Evolutionary conservation across 2,797 vertebrate genomes (phyloP), one percentile per base, ranked within the genome.

Genomic region (Salarias fasciatus): DNA sequence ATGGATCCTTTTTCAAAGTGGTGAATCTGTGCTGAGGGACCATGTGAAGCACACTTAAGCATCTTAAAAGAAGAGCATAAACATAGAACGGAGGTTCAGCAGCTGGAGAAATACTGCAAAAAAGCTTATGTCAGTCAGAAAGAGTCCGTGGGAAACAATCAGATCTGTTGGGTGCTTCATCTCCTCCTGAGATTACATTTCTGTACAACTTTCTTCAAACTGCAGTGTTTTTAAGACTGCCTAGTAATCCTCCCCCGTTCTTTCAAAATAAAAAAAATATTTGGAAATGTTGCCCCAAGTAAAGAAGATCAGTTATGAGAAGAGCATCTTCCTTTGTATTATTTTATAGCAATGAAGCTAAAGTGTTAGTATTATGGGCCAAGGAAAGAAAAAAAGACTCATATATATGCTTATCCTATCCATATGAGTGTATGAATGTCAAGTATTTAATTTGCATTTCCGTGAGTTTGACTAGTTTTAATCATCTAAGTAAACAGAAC

Each of bases 111-210:
- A 61, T 24, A 24, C 18, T 24, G 18, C 18, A 61, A 49, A 61
- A 49, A 36, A 70, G 36, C 33, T 63, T 36, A 79, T 38, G 30
- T 38, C 44, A 15, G 50, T 37, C 40, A 67, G 40, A 59, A 69
- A 54, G 48, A 33, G 12, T 31, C 18, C 2, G 18, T 24, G 38
- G 50, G 44, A 18, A 53, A 44, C 28, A 31, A 13, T 37, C 35
- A 44, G 38, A 56, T 63, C 9, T 15, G 11, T 8, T 14, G 2
- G 61, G 68, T 69, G 43, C 41, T 18, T 46, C 72, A 63, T 62
- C 41, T 30, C 48, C 37, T 47, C 36, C 60, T 64, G 53, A 50
- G 41, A 31, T 36, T 8, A 9, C 6, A 40, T 15, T 8, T 54
- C 8, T 9, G 15, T 30, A 24, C 18, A 24, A 24, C 18, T 24